Base-by-base conservation (phyloP, 1,140 invertebrate species). In the Danaus melanippus region DNA sequence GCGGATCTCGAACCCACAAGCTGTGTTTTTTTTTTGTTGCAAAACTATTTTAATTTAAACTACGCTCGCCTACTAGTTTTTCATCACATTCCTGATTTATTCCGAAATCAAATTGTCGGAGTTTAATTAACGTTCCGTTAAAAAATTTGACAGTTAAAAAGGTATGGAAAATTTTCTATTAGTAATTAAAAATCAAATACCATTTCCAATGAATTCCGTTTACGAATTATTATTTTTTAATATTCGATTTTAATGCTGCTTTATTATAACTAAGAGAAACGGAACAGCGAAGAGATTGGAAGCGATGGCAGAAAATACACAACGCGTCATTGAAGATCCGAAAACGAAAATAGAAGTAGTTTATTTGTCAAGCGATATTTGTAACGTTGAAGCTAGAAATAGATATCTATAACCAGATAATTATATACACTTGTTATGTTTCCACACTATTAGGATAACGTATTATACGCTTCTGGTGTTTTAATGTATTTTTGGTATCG, bases 301-400 rank as follows among this genome's bases (percentile, higher is more conserved):
- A 74, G 53, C 53, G 60, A 53, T 56, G 50, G 61, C 62, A 67
- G 67, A 69, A 72, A 75, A 66, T 61, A 74, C 74, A 75, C 66
- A 75, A 57, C 41, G 47, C 56, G 53, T 62, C 63, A 64, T 67
- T 58, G 53, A 71, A 64, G 62, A 58, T 64, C 62, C 42, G 50
- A 44, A 52, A 64, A 62, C 53, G 50, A 50, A 80, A 80, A 78
- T 80, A 80, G 76, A 71, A 58, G 64, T 62, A 60, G 51, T 66
- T 61, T 56, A 53, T 62, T 59, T 63, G 64, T 69, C 71, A 69
- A 67, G 71, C 50, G 49, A 55, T 67, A 67, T 65, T 68, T 69
- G 67, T 62, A 58, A 50, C 46, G 59, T 57, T 79, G 71, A 54
- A 55, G 62, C 60, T 44, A 71, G 67, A 15, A 78, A 79, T 76